Conservation (phyloP, 2,113 vertebrate genomes). For the Barbus barbus region DNA sequence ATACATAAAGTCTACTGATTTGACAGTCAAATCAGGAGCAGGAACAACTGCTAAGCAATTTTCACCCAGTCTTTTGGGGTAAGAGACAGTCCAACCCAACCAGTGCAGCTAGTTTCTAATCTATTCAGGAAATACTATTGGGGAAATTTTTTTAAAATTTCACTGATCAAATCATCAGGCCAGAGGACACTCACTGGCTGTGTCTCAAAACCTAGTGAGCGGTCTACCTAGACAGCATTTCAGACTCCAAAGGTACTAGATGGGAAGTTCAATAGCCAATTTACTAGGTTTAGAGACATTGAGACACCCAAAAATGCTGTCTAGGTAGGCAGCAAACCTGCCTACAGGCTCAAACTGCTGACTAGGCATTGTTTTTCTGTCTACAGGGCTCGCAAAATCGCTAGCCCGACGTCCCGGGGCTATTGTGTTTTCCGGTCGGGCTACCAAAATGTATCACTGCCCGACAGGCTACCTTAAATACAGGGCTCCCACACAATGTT, state of each 20-base stretch:
- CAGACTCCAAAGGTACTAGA: neutral
- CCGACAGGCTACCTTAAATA: too few species aligned
- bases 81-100: neutral
- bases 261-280: neutral
- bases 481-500: too few species aligned
- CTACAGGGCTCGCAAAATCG: too few species aligned
- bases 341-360: too few species aligned
- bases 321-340: neutral
- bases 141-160: neutral
- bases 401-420: too few species aligned
- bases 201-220: neutral
- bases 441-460: too few species aligned
- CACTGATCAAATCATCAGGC: conserved; percentile 2
- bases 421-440: too few species aligned
- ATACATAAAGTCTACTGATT: neutral
- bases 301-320: neutral
- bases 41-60: neutral
- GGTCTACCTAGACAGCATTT: neutral
- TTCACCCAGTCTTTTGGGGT: neutral
- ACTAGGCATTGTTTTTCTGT: neutral
- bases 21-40: neutral
- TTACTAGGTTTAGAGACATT: neutral
- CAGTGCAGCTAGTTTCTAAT: neutral
- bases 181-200: neutral
- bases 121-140: neutral